Evolutionary conservation across 2,113 vertebrate genomes (phyloP), one percentile per base, ranked within the genome.

Genomic region (Anhinga rufa): DNA sequence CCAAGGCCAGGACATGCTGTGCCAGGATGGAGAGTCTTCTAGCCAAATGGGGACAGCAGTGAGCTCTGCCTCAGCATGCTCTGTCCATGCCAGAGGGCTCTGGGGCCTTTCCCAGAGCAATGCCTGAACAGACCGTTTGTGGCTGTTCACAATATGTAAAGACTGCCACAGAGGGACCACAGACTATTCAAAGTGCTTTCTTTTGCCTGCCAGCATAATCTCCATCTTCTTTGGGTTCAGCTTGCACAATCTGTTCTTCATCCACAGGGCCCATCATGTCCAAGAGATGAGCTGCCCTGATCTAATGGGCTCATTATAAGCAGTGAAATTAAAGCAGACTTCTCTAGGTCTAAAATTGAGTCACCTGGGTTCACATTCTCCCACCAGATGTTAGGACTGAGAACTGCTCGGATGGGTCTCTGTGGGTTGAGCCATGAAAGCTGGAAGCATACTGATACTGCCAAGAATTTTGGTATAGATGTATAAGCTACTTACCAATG

Each of bases 181-280:
- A 68, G 94, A 81, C 64, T 93, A 77, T 62, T 90, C 76, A 71
- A 66, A 68, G 61, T 78, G 57, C 51, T 81, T 90, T 83, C 12
- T 88, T 94, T 88, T 78, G 29, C 88, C 80, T 92, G 76, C 68
- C 92, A 92, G 76, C 13, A 21, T 90, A 81, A 90, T 84, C 72
- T 86, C 55, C 21, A 55, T 86, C 82, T 92, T 95, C 55, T 68
- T 62, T 82, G 74, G 55, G 79, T 90, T 94, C 80, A 81, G 60
- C 34, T 95, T 82, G 17, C 44, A 52, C 88, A 92, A 83, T 86
- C 93, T 93, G 46, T 64, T 88, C 80, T 90, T 93, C 82, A 90
- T 81, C 71, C 86, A 81, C 18, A 29, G 31, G 86, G 32, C 14
- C 21, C n/a, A 62, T 36, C 48, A 17, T 2, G 42, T 71, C 72